Evolutionary conservation across 2,888 invertebrate genomes (phyloP), one percentile per base, ranked within the genome.

Genomic region (Agriopis aurantiaria): DNA sequence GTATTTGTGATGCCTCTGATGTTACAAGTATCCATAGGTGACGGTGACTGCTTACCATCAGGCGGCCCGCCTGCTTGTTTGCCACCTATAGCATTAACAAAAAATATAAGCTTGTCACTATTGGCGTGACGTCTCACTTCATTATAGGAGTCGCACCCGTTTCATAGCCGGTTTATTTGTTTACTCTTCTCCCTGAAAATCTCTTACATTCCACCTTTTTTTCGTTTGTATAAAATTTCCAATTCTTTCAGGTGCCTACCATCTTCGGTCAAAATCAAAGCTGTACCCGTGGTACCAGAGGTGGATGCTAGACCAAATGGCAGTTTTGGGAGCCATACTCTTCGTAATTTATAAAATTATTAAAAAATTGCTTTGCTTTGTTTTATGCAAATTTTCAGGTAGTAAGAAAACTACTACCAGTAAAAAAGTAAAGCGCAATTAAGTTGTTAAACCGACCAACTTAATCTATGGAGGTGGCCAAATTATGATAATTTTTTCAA

Each of bases 211-310:
- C 33, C 33, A 33, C 1, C 33, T 33, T 33, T 33, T 46, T 46
- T 46, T n/a, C n/a, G 11, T 46, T 46, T 6, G 12, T 0, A 11
- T 9, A 7, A 43, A 10, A 43, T 43, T 14, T 53, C 48, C 33
- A 60, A 33, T 48, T 46, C 57, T 79, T 76, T 2, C 82, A 88
- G 87, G 88, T 0, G 87, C 87, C 0, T 73, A 79, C 69, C 88
- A 88, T 68, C 83, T 88, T 0, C 84, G 88, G 3, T 86, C 88
- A 0, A 82, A 82, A 23, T 75, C 82, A 0, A 73, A 71, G 10
- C 77, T 81, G 0, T 88, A 88, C 79, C 14, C 77, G 4, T 88
- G 87, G 86, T 86, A 87, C 64, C 80, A 86, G 49, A 75, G 82
- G 0, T 85, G 85, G 82, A 81, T 88, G 80, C 59, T 88, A 55